Percentiles rank a stretch among this genome's conserved stretches.
phyloP scores from a whole-genome alignment of 2,797 vertebrate genomes.

The Darevskia nairensis region DNA sequence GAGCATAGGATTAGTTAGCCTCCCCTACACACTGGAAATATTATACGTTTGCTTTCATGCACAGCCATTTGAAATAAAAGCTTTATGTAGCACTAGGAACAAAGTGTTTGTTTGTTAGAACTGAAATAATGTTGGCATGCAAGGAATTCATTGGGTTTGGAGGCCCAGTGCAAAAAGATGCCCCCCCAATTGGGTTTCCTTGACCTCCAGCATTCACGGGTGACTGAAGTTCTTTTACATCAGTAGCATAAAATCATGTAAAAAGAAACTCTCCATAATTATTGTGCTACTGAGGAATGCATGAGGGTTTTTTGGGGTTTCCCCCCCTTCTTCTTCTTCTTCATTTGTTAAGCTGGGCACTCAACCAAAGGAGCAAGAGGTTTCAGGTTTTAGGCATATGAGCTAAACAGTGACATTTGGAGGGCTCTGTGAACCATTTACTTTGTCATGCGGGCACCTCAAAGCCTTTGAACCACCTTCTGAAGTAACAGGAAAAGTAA shows the following conservation, averaged over 20 bases:
- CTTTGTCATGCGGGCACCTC: conserved; percentile 21
- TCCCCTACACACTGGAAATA: not conserved
- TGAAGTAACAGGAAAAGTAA: conserved; percentile 9
- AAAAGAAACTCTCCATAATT: conserved; percentile 44
- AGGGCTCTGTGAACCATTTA: conserved; percentile 26
- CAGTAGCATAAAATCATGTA: conserved; percentile 47
- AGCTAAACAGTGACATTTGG: conserved; percentile 34
- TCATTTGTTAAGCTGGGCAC: conserved; percentile 38
- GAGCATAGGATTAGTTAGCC: not conserved
- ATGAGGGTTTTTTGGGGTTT: not conserved
- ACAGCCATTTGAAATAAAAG: not conserved
- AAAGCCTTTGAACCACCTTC: conserved; percentile 20
- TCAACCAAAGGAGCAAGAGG: conserved; percentile 41
- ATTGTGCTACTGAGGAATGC: conserved; percentile 52
- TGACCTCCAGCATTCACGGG: conserved; percentile 63
- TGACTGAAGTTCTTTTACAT: conserved; percentile 53
- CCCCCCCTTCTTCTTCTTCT: not conserved
- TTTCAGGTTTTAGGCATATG: conserved; percentile 31
- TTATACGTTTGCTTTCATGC: not conserved
- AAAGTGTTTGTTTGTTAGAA: conserved; percentile 62
- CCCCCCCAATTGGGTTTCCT: conserved; percentile 29
- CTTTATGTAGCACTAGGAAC: conserved; percentile 36
- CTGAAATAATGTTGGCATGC: conserved; percentile 59
- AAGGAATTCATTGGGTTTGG: conserved; percentile 50
- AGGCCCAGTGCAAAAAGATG: conserved; percentile 35